A percentile compares a stretch with the other conserved stretches of the same genome.
These are phyloP conservation scores for Anarsia innoxiella DNA, from an alignment of 2,888 invertebrate genomes.

Conservation along the genomic window DNA sequence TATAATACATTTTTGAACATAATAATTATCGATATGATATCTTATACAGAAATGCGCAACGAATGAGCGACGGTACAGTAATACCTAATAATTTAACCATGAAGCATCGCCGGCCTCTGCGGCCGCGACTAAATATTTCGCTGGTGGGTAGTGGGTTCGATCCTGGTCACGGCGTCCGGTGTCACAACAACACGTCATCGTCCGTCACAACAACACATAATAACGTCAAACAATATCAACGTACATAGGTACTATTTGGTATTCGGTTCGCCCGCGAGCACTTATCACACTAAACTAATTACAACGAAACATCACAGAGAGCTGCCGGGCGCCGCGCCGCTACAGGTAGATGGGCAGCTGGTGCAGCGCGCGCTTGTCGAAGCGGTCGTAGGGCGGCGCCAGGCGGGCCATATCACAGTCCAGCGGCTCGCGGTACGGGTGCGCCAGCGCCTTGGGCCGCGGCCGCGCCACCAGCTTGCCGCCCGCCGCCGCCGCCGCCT, in stretches of 20 bases:
- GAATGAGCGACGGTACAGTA: constrained; percentile 61
- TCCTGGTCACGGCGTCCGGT: constrained; percentile 18
- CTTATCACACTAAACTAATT: constrained; percentile 60
- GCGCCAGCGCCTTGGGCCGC: constrained; percentile 32
- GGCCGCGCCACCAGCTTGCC: constrained; percentile 36
- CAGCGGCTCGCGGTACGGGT: constrained; percentile 38
- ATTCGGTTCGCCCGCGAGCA: constrained; percentile 47
- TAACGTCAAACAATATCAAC: constrained; percentile 65
- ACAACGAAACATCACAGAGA: constrained; percentile 65
- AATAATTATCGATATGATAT: constrained; percentile 73
- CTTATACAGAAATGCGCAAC: constrained; percentile 71
- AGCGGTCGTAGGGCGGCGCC: constrained; percentile 62
- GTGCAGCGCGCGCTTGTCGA: constrained; percentile 69
- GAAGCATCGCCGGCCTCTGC: constrained; percentile 62
- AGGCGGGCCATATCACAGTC: constrained; percentile 67
- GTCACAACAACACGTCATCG: constrained; percentile 34
- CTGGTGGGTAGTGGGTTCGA: constrained; percentile 46
- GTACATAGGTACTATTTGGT: constrained; percentile 68
- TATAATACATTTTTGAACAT: constrained; percentile 74
- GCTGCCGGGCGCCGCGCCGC: constrained; percentile 36
- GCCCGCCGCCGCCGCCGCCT: constrained; percentile 29
- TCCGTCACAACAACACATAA: constrained; percentile 59
- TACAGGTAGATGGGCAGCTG: constrained; percentile 73
- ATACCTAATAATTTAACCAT: constrained; percentile 58
- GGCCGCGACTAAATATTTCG: constrained; percentile 65